Evolutionary conservation across 2,888 invertebrate species (phyloP), one percentile per base, ranked within the genome.

Genomic region (Pherbina coryleti): DNA sequence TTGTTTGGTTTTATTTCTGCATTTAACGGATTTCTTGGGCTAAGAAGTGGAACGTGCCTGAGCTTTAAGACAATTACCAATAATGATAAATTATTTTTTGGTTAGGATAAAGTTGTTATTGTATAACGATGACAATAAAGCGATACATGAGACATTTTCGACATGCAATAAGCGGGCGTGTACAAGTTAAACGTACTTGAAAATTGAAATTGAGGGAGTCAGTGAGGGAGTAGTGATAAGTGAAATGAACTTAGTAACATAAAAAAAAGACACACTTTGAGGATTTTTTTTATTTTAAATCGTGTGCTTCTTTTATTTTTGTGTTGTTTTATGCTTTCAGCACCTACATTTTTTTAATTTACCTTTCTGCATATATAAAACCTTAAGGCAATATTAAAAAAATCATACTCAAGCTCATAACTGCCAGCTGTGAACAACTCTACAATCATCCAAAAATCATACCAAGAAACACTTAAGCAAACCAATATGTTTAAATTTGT

Each of bases 31-130:
- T 34, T 34, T 64, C 64, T 44, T 69, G 11, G 19, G 67, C n/a
- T 67, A 67, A 67, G 67, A 37, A 67, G 19, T 22, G 67, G 28
- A 51, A 69, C 69, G 69, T 69, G 51, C 25, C 17, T 9, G n/a
- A 69, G 28, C 69, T 51, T 64, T 69, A 22, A 11, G 25, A 49
- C 5, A 69, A 69, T 69, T 69, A 34, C 22, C 49, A 14, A 19
- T 34, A 67, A 37, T 22, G 17, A 67, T 9, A 31, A 19, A 67
- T 37, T 37, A 19, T 44, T 44, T 44, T 44, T 44, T 44, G 44
- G 11, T 44, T 44, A 14, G 44, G 44, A 44, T 44, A 2, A 5
- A 37, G 37, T 44, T 44, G 28, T 62, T 62, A 62, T 62, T 62
- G 62, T 62, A 60, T 25, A 31, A 19, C 60, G 28, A 60, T 19